Conservation (phyloP, 92 coral and sea anemone genomes). For the Siderastrea siderea region DNA sequence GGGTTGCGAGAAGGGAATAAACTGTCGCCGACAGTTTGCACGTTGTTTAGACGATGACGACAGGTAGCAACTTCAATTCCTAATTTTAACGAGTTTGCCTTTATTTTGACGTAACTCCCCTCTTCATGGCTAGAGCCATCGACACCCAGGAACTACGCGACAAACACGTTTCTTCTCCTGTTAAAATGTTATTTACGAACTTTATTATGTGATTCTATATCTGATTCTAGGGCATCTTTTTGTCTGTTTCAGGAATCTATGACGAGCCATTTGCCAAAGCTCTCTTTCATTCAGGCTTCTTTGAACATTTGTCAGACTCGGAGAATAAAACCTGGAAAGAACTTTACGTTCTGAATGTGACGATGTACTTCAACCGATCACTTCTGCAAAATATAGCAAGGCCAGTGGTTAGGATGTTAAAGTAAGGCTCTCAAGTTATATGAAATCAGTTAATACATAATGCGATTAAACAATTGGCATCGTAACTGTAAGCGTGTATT, state of each 20-base stretch:
- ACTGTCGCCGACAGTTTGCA: too few relatives aligned
- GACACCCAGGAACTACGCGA: too few relatives aligned
- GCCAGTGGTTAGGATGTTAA: slow-evolving; percentile 16
- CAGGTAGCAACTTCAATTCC: too few relatives aligned
- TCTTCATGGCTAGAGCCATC: too few relatives aligned
- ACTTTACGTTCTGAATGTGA: slow-evolving; percentile 1
- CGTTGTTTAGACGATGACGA: too few relatives aligned
- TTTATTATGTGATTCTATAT: too few relatives aligned
- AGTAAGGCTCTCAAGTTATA: background rate
- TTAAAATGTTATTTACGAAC: too few relatives aligned
- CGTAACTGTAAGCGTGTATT: background rate
- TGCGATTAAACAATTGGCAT: too few relatives aligned
- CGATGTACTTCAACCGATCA: slow-evolving; percentile 19
- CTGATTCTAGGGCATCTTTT: background rate
- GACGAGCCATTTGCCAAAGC: slow-evolving; percentile 25
- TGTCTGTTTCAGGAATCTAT: slow-evolving; percentile 19
- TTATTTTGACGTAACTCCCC: too few relatives aligned
- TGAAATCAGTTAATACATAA: background rate
- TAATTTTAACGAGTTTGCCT: too few relatives aligned
- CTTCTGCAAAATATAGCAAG: slow-evolving; percentile 23
- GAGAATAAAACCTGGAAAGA: slow-evolving; percentile 42
- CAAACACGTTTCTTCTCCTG: too few relatives aligned
- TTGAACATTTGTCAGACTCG: slow-evolving; percentile 17
- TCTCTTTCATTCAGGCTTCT: slow-evolving; percentile 33
- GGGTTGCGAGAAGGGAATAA: too few relatives aligned